Evolutionary conservation across 1,140 invertebrate genomes (phyloP), one percentile per base, ranked within the genome.

Genomic region (Hylaeus anthracinus): DNA sequence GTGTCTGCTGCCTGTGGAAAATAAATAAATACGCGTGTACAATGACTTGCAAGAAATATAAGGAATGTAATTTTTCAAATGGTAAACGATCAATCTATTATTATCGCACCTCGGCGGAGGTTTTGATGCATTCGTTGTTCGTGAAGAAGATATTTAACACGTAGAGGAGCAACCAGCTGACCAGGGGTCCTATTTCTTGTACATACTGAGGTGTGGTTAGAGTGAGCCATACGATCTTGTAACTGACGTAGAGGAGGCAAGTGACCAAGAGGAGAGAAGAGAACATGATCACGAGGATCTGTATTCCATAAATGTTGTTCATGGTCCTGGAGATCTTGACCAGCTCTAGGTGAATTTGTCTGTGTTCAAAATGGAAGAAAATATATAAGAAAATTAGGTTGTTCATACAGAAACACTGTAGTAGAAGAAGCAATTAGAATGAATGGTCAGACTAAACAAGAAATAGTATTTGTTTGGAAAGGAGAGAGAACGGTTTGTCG

Each of bases 291-390:
- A 87, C 15, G 0, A 89, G 72, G 10, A 90, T 82, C 55, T 89
- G 89, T 45, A 83, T 45, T 1, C 89, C 89, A 14, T 72, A 91
- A 2, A 69, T 58, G 2, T 85, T 72, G 63, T 89, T 91, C 0
- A 84, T 51, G 3, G 63, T 71, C 6, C 71, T 81, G 5, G 81
- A 80, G 5, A 72, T 83, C 56, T 81, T 84, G 48, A 87, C 79
- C 55, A 91, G 53, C 61, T 90, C 82, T 8, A 91, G 74, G 58
- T 91, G 89, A 53, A 88, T 74, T 81, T 90, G 86, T 43, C 90
- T 91, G 55, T 2, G 37, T 5, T 26, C 41, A 70, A 5, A 48
- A 79, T 4, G 53, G 2, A 55, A 61, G 2, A 48, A 9, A 9
- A 9, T 1, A 51, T n/a, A n/a, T n/a, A n/a, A n/a, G n/a, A n/a